phyloP scores from a whole-genome alignment of 2,797 vertebrate species.

The Scolopax rusticola region DNA sequence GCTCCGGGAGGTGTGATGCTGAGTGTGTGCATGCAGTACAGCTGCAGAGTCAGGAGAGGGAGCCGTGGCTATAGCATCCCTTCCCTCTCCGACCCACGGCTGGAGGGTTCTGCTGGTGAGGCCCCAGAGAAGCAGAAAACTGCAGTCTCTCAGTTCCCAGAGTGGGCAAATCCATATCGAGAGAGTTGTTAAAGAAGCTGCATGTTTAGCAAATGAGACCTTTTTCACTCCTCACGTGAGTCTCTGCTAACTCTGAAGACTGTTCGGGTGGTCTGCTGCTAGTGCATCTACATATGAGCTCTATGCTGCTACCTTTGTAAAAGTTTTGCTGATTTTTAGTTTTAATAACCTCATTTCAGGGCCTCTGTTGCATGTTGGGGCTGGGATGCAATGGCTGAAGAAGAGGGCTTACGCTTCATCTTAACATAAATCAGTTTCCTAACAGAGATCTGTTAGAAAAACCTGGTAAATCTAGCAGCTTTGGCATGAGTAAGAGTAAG shows the following conservation, averaged over 20 bases:
- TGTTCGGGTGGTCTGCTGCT: not conserved
- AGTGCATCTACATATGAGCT: not conserved
- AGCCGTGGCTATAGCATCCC: not conserved
- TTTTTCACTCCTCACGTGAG: not conserved
- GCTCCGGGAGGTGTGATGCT: not conserved
- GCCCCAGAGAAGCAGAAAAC: not conserved
- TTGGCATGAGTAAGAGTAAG: not conserved
- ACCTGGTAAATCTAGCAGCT: not conserved
- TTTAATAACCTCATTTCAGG: not conserved
- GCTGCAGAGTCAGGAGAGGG: slow-evolving; percentile 5
- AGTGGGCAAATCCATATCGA: fast-evolving
- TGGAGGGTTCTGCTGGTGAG: not conserved
- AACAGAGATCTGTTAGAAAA: not conserved
- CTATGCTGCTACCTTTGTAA: not conserved
- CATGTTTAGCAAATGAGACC: not conserved
- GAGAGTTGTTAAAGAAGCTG: not conserved
- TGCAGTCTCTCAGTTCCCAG: not conserved
- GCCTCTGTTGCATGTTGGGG: not conserved
- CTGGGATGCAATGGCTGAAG: not conserved
- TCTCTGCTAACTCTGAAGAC: not conserved
- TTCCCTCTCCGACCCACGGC: not conserved
- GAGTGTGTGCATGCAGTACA: not conserved
- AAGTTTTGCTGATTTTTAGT: not conserved
- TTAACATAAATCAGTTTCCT: not conserved
- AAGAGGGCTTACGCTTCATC: not conserved